Base-by-base conservation (phyloP, 2,888 invertebrate species). In the Empis stercorea region DNA sequence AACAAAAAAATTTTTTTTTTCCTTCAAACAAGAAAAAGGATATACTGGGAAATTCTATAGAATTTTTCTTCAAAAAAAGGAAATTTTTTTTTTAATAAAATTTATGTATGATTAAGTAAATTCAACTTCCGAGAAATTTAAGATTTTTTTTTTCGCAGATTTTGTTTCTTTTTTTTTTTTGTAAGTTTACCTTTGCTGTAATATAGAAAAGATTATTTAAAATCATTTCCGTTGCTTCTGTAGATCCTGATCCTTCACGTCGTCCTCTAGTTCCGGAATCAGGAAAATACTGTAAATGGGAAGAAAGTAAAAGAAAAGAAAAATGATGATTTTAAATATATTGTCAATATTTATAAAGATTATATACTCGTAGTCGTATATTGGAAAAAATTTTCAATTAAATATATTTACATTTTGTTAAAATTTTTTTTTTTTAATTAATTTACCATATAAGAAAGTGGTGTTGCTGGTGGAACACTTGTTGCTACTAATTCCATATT, bases 151-250 rank as follows among this genome's bases (percentile, higher is more conserved):
- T 4, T 27, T 27, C 6, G 23, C 23, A 7, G 9, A 36, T 7
- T n/a, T 14, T 36, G 11, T 20, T 44, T 32, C 30, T 38, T 30
- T 36, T n/a, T 20, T 44, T 32, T 32, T 38, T 30, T 48, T 10
- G 41, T 38, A 47, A 27, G 44, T 54, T 59, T 72, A 89, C 89
- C 82, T 93, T 93, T 4, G 93, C 89, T 7, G 97, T 99, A 59
- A 97, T 87, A 71, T 96, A 97, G 71, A 99, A 92, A 16, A 99
- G 81, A 73, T 99, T 99, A 70, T 99, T 99, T 52, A 99, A 78
- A 43, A 99, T 93, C 93, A 99, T 95, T 73, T 99, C 97, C 0
- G 97, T 99, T n/a, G 97, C 97, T 71, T 97, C 96, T 0, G 89
- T 89, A 1, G 95, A 95, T 39, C 99, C 99, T 79, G 97, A 95